Conservation (phyloP, 2,113 vertebrate species). For the Phoenicopterus ruber region DNA sequence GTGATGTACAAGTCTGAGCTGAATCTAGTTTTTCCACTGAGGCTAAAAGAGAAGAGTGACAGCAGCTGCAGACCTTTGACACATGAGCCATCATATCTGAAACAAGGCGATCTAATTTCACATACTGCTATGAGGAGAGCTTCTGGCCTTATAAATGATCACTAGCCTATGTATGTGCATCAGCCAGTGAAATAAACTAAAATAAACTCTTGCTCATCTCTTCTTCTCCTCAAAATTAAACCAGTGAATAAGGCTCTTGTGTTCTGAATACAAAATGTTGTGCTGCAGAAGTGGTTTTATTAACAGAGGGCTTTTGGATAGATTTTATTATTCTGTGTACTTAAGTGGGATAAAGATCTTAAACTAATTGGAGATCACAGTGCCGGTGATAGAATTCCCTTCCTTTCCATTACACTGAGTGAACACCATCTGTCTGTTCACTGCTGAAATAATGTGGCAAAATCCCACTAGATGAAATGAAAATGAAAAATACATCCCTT, state of each 20-base stretch:
- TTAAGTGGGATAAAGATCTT: background rate
- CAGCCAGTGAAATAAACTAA: background rate
- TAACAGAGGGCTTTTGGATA: background rate
- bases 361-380: background rate
- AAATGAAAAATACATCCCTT: slow-evolving; percentile 38
- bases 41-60: slow-evolving; percentile 41
- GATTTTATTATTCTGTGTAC: background rate
- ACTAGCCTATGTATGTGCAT: background rate
- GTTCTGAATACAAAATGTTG: background rate
- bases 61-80: slow-evolving; percentile 71
- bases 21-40: slow-evolving; percentile 34
- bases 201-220: slow-evolving; percentile 14
- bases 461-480: background rate
- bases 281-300: background rate
- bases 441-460: background rate
- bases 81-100: slow-evolving; percentile 62
- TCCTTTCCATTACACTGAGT: slow-evolving; percentile 10
- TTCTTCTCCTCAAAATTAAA: background rate
- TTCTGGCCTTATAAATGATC: slow-evolving; percentile 50
- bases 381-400: background rate
- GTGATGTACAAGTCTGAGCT: background rate
- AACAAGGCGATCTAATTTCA: slow-evolving; percentile 67
- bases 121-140: slow-evolving; percentile 25
- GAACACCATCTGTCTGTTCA: background rate
- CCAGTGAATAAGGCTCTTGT: background rate